Conservation (phyloP, 2,797 vertebrate genomes). For the Nyctibius grandis region DNA sequence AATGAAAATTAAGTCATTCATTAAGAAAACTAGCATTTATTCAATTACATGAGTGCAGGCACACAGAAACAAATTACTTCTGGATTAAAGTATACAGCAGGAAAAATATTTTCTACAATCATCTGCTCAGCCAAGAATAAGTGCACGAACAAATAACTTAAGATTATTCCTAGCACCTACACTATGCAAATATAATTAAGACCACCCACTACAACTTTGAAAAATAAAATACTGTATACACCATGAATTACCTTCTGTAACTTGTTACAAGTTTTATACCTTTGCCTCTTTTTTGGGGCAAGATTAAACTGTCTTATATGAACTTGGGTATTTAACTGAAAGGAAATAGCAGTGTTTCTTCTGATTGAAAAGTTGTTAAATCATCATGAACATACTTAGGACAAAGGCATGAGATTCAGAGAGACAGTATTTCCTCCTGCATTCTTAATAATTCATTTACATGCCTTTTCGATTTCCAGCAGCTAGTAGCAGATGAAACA, state of each 20-base stretch:
- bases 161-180: background rate
- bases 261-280: background rate
- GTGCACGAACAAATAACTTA: background rate
- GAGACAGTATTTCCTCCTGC: background rate
- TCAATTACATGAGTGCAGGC: background rate
- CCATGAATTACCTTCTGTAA: background rate
- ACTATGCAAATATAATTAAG: background rate
- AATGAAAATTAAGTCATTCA: too few species aligned
- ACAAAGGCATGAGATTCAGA: background rate
- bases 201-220: background rate
- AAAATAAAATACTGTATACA: background rate
- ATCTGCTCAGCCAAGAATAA: background rate
- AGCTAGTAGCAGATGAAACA: background rate
- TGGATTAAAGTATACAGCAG: background rate
- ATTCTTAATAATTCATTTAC: background rate
- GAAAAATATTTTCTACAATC: background rate
- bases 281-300: background rate
- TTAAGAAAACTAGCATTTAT: background rate
- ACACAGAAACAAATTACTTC: conserved; percentile 7
- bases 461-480: background rate
- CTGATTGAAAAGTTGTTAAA: background rate
- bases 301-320: background rate
- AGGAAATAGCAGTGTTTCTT: background rate
- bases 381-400: background rate
- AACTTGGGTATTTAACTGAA: background rate